A percentile compares a stretch with the other conserved stretches of the same genome.
phyloP scores from a whole-genome alignment of 2,113 vertebrate genomes.

The Myocastor coypus region DNA sequence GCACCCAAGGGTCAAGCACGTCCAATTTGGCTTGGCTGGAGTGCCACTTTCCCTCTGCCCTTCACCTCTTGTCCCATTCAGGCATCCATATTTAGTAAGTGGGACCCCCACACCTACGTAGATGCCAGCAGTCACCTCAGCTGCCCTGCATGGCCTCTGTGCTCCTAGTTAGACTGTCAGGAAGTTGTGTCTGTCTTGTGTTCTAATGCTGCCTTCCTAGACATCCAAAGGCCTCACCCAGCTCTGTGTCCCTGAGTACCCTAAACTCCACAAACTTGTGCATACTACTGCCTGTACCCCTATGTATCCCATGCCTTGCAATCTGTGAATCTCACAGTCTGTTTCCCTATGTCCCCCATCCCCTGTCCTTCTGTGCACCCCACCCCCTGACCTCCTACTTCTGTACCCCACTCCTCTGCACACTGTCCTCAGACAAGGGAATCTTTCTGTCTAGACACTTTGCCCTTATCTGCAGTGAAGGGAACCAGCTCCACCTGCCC shows the following conservation, averaged over 20 bases:
- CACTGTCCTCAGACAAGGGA: background rate
- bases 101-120: rapidly evolving
- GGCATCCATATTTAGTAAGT: rapidly evolving
- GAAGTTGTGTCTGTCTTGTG: background rate
- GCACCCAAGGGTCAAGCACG: background rate
- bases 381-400: background rate
- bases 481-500: background rate
- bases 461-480: background rate
- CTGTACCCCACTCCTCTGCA: background rate
- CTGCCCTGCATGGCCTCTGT: background rate
- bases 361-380: background rate
- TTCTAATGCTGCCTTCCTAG: background rate
- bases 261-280: background rate
- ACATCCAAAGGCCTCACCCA: too few species aligned
- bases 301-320: background rate
- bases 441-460: background rate
- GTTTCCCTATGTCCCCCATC: background rate
- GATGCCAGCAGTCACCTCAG: background rate
- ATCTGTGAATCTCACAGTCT: too few species aligned
- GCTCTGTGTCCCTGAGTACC: background rate
- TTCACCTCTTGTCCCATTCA: background rate
- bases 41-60: too few species aligned
- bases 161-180: background rate
- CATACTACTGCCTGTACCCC: background rate
- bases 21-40: background rate